phyloP scores from a whole-genome alignment of 2,888 invertebrate species.

The Tipula unca region DNA sequence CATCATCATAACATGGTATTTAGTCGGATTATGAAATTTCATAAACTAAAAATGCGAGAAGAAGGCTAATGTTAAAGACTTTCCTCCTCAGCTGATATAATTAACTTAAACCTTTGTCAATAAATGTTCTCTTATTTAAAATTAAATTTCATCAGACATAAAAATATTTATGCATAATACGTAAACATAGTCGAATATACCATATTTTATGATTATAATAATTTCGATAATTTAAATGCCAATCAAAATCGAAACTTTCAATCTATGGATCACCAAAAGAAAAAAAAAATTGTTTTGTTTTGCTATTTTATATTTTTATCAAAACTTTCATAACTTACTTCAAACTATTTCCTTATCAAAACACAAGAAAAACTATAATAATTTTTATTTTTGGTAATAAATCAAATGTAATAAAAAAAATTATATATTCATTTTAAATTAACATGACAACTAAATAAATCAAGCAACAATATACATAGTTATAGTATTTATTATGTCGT shows the following conservation, averaged over 20 bases:
- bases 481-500: background rate
- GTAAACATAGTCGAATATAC: too few species aligned
- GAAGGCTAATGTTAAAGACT: too few species aligned
- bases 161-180: too few species aligned
- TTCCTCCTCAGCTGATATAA: too few species aligned
- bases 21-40: too few species aligned
- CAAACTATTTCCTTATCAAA: background rate
- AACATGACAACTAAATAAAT: background rate
- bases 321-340: background rate
- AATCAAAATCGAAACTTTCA: background rate
- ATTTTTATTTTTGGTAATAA: background rate
- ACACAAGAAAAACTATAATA: background rate
- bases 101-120: too few species aligned
- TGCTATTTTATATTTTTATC: background rate
- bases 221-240: background rate
- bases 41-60: too few species aligned
- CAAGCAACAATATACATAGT: background rate
- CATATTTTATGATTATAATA: too few species aligned
- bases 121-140: too few species aligned
- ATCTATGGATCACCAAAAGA: background rate
- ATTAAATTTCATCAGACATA: too few species aligned
- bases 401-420: background rate
- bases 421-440: slow-evolving; percentile 1
- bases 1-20: too few species aligned
- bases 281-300: background rate